phyloP scores from a whole-genome alignment of 2,888 invertebrate species.

The Taphrorychus bicolor region DNA sequence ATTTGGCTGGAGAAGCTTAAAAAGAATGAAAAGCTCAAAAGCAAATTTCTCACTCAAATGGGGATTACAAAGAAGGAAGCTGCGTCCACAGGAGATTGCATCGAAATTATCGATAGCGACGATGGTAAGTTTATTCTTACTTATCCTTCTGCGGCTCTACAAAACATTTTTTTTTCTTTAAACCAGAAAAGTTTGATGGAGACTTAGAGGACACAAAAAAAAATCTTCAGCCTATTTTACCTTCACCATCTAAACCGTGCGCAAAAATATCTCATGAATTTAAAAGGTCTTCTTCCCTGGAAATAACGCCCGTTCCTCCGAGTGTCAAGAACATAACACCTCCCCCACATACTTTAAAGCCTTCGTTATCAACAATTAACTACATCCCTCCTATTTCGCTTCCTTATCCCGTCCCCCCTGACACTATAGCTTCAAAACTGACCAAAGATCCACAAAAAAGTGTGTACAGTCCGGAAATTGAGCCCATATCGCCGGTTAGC shows the following conservation, averaged over 20 bases:
- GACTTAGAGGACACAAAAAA: too few relatives aligned
- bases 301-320: neutral
- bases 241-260: neutral
- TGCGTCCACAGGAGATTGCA: conserved; percentile 5
- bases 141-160: too few relatives aligned
- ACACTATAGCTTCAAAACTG: neutral
- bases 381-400: conserved; percentile 28
- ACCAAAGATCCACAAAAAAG: conserved; percentile 27
- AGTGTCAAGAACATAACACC: too few relatives aligned
- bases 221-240: neutral
- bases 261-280: neutral
- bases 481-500: conserved; percentile 36
- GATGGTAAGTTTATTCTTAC: too few relatives aligned
- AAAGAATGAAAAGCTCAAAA: conserved; percentile 21
- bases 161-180: too few relatives aligned
- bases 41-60: conserved; percentile 26
- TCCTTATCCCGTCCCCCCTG: conserved; percentile 6
- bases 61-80: conserved; percentile 23
- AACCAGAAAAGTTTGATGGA: too few relatives aligned
- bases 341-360: neutral
- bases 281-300: neutral
- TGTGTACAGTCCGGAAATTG: conserved; percentile 38
- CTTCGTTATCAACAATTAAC: conserved; percentile 17
- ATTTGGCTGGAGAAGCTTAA: conserved; percentile 32
- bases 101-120: conserved; percentile 36